phyloP scores from a whole-genome alignment of 2,113 vertebrate genomes.

The Leucopsar rothschildi region DNA sequence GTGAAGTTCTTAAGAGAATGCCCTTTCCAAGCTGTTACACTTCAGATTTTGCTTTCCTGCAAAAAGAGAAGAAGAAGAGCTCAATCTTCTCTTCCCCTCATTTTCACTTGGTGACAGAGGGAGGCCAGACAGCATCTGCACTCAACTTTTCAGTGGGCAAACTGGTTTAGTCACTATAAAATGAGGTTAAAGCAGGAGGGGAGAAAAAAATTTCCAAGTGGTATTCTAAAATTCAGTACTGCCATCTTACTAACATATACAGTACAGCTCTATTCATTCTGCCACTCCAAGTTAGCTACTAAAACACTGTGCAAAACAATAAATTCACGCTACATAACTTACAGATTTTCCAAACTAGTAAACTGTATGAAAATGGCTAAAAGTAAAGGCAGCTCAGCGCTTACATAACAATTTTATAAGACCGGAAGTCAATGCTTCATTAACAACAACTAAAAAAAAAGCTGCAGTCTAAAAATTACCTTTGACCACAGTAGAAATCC shows the following conservation, averaged over 20 bases:
- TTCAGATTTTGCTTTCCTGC: not conserved
- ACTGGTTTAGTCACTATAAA: not conserved
- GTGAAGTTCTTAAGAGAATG: not conserved
- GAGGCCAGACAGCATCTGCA: not conserved
- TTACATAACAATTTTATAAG: not conserved
- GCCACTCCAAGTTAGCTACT: not conserved
- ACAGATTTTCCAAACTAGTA: not conserved
- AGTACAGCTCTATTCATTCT: not conserved
- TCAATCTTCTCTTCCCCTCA: not conserved
- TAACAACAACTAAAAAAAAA: no score
- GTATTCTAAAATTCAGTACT: not conserved
- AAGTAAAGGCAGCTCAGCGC: not conserved
- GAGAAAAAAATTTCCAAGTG: not conserved
- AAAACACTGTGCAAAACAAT: not conserved
- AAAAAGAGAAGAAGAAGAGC: not conserved
- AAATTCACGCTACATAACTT: not conserved
- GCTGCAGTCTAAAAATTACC: not conserved
- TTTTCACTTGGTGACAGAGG: not conserved
- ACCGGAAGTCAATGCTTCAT: not conserved
- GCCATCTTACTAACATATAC: not conserved
- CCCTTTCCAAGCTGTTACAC: not conserved
- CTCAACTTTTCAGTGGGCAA: not conserved
- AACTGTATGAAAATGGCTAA: not conserved
- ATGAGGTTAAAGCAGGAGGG: not conserved
- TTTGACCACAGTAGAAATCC: not conserved